Base-by-base conservation (phyloP, 1,140 invertebrate genomes). In the Sycophila sp. region DNA sequence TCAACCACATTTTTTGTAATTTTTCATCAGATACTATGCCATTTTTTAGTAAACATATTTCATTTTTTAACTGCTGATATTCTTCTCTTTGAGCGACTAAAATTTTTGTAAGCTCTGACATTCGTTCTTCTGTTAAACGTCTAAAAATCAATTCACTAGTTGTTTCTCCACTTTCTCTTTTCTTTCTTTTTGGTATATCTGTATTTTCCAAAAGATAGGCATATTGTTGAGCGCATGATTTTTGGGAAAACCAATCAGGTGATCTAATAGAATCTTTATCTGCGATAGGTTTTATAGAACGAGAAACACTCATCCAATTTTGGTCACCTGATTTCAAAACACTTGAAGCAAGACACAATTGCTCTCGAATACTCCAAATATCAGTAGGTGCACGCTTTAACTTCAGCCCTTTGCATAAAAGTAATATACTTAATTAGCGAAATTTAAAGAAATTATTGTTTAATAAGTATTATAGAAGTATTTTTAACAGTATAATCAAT, bases 271-370 rank as follows among this genome's bases (percentile, higher is more conserved):
- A 73, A 55, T 91, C 91, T 60, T 90, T 88, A 76, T 96, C 94
- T 1, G 90, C 89, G 76, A 90, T 91, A 68, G 86, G 90, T 86
- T 91, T 94, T 75, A 90, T 88, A 67, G 87, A 92, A 71, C 95
- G 87, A 36, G 94, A 95, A 0, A 98, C 95, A 1, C 93, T 94
- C 80, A 95, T 95, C 95, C 96, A 98, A 82, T 97, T 98, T 84
- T 97, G 95, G 83, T 98, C 96, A 0, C 95, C 95, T 83, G 93
- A 95, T 76, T 93, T 90, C 2, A 92, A 86, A 0, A 98, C 96
- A 24, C 94, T 92, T 1, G 94, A 96, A 0, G 94, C 95, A 40
- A 98, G 82, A 75, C 92, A 94, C 72, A 98, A 79, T 78, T 95
- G 92, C 78, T 98, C 96, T 17, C 91, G 87, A 0, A 90, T 90